Base-by-base conservation (phyloP, 2,797 vertebrate species). In the Sebastolobus altivelis region DNA sequence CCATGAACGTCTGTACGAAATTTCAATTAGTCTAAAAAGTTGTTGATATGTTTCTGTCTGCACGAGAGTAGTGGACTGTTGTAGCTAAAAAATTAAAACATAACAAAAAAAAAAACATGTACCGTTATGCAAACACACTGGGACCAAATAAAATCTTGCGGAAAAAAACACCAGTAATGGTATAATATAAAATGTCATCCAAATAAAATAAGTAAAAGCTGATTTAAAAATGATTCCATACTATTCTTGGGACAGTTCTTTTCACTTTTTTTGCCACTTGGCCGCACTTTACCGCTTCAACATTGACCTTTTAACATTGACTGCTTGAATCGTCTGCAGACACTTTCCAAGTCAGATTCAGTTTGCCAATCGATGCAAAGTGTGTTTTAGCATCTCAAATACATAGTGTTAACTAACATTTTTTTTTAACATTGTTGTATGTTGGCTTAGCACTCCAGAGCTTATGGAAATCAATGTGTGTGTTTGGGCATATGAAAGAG, bases 391-490 rank as follows among this genome's bases (percentile, higher is more conserved):
- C 18, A 79, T 54, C 58, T 43, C 33, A 81, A 83, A 80, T 16
- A 71, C 27, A 8, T 22, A 25, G 33, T 58, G 63, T 72, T 22
- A 71, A 61, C 69, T 14, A 65, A 80, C 43, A 35, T 37, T 66
- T 70, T 13, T 25, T 61, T 66, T 33, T 8, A 14, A 71, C 67
- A 78, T 66, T 72, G 33, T 69, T 77, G 65, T 77, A 73, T 73
- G 37, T 62, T 77, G 61, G 58, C 73, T 82, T 76, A 72, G 62
- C 60, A 62, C 59, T 77, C n/a, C 6, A 68, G 56, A 75, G 69
- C 54, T 82, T 77, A 87, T 75, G 77, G 79, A 80, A 86, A 79
- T 77, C 52, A 77, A 40, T 74, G 62, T 80, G 67, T 75, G 37
- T 82, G 75, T 87, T 76, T 69, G 69, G 46, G 56, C 58, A 60